Evolutionary conservation across 2,888 invertebrate species (phyloP).

Genomic region (Mesorhabditis sp.): DNA sequence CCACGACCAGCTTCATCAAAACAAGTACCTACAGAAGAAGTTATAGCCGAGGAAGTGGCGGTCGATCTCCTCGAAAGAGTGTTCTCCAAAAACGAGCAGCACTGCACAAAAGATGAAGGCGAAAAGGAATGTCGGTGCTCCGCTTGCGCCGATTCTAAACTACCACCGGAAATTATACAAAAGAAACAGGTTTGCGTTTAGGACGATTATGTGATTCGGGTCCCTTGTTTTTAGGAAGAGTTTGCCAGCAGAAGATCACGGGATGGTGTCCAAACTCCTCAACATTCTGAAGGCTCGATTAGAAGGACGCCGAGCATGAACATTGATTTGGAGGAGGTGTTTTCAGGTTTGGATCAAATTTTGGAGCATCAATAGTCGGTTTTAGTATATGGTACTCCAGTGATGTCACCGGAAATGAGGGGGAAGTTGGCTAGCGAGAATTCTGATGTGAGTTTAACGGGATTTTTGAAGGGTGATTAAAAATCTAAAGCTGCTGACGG

Average conservation of each 20-base stretch:
- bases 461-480: too few relatives aligned
- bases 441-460: background rate
- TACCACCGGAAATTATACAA: background rate
- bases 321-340: conserved; percentile 2
- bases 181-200: conserved; percentile 5
- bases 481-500: too few relatives aligned
- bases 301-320: background rate
- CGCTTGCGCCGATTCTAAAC: background rate
- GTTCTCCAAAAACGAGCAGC: background rate
- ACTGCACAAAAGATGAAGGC: conserved; percentile 4
- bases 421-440: background rate
- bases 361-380: background rate
- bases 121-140: background rate
- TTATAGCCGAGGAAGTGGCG: background rate
- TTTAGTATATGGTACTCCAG: background rate
- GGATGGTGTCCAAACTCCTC: background rate
- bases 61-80: background rate
- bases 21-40: background rate
- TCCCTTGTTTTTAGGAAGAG: background rate
- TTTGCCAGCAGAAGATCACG: background rate
- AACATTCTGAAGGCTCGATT: too few relatives aligned
- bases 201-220: background rate
- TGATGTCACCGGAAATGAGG: background rate
- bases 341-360: background rate
- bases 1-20: background rate